Evolutionary conservation across 2,888 invertebrate genomes (phyloP).

Genomic region (Cantharis flavilabris): DNA sequence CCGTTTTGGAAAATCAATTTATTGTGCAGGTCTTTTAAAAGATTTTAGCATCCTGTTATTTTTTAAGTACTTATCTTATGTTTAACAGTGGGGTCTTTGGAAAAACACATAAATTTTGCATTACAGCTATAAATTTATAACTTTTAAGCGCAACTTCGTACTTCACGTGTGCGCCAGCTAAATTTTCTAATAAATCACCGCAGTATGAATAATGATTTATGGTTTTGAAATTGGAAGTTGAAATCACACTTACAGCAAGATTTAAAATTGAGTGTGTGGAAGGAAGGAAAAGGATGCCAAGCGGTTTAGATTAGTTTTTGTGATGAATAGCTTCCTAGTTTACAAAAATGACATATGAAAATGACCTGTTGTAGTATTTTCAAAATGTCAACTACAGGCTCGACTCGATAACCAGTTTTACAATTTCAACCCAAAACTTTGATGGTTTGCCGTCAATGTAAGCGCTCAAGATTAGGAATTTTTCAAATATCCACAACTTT

Average conservation of each 20-base stretch:
- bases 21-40: not conserved
- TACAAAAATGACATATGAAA: slow-evolving; percentile 36
- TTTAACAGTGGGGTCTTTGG: not conserved
- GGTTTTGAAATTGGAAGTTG: slow-evolving; percentile 27
- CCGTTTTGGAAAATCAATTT: not conserved
- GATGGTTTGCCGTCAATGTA: slow-evolving; percentile 12
- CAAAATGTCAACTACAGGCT: slow-evolving; percentile 26
- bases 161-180: slow-evolving; percentile 25
- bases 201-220: slow-evolving; percentile 25
- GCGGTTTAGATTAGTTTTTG: slow-evolving; percentile 32
- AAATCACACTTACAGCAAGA: slow-evolving; percentile 26
- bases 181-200: slow-evolving; percentile 27
- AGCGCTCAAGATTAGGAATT: not conserved
- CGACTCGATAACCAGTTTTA: slow-evolving; percentile 19
- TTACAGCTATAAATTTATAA: slow-evolving; percentile 27
- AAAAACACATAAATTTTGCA: slow-evolving; percentile 29
- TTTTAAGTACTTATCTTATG: slow-evolving; percentile 2
- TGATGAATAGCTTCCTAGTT: slow-evolving; percentile 34
- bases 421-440: slow-evolving; percentile 26
- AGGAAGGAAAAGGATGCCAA: slow-evolving; percentile 29
- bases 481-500: not conserved
- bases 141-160: slow-evolving; percentile 27
- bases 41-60: not conserved
- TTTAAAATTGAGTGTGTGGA: slow-evolving; percentile 37
- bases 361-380: slow-evolving; percentile 34